Base-by-base conservation (phyloP, 2,888 invertebrate species). In the Dorcus hopei region DNA sequence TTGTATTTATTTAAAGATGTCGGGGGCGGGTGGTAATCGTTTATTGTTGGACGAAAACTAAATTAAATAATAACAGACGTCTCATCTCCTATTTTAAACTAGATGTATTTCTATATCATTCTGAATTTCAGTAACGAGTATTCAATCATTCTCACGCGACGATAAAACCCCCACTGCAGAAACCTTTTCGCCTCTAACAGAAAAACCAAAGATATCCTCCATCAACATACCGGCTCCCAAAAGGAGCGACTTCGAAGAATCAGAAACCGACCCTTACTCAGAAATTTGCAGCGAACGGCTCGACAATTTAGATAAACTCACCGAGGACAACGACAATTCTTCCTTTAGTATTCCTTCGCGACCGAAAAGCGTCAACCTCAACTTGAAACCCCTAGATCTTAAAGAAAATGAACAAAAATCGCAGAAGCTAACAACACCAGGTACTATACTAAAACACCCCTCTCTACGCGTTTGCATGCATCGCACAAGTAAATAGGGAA, bases 361-460 rank as follows among this genome's bases (percentile, higher is more conserved):
- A 43, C 60, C 60, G 43, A 70, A 70, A 51, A 72, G 64, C 52
- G 72, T 72, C 14, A 72, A 70, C 57, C 49, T 63, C n/a, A 61
- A 65, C 40, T 75, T 84, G 43, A 82, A 84, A 71, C 84, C 83
- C 0, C 67, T 85, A 56, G 84, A 85, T 59, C 72, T 84, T 57
- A 84, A 82, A 73, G 80, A 80, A 1, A 80, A 75, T 67, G 84
- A 75, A 79, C 80, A 71, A 7, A 77, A 73, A 62, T 72, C 68
- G 49, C 74, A 77, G 54, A 78, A 78, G 65, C 65, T 77, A 16
- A 77, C 76, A 1, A 79, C 79, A 3, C 79, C 79, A 54, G 78
- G 78, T 77, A 66, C 57, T 49, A 19, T 19, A 19, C 19, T 3
- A 19, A 57, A 16, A n/a, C 16, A 41, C 11, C 19, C 19, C 19